These are phyloP conservation scores for Rotaria macrura DNA, from an alignment of 2,888 invertebrate genomes.

Conservation along the genomic window DNA sequence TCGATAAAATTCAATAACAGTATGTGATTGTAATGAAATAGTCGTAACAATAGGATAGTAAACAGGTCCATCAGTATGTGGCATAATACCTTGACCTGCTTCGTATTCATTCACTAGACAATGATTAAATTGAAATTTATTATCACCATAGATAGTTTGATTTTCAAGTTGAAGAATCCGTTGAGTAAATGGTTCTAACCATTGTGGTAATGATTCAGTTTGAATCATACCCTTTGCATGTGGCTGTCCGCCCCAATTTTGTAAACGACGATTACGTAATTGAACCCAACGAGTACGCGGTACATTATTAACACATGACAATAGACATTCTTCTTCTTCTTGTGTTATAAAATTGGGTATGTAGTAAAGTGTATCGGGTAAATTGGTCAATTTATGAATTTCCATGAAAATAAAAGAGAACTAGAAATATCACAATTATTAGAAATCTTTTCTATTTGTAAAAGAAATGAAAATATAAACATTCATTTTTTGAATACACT, in stretches of 20 bases:
- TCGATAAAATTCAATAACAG: constrained; percentile 69
- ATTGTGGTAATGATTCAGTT: constrained; percentile 71
- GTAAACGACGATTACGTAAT: constrained; percentile 75
- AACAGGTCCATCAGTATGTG: constrained; percentile 85
- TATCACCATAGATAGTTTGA: constrained; percentile 58
- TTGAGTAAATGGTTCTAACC: constrained; percentile 65
- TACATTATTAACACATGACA: constrained; percentile 64
- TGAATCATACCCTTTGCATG: constrained; percentile 78
- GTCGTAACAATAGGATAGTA: constrained; percentile 85
- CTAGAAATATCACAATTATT: constrained; percentile 12
- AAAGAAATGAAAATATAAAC: background rate
- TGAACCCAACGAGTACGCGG: constrained; percentile 94
- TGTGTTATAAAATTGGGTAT: constrained; percentile 73
- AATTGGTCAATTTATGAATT: background rate
- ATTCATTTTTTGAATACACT: background rate
- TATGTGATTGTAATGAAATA: constrained; percentile 78
- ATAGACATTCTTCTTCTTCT: constrained; percentile 57
- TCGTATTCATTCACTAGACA: constrained; percentile 84
- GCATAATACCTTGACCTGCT: constrained; percentile 70
- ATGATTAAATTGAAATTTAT: constrained; percentile 59
- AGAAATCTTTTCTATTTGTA: background rate
- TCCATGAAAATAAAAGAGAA: background rate
- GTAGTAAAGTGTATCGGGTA: constrained; percentile 60
- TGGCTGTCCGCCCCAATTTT: constrained; percentile 88
- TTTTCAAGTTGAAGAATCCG: constrained; percentile 61